Conservation (phyloP, 2,797 vertebrate genomes). For the Trichosurus vulpecula region DNA sequence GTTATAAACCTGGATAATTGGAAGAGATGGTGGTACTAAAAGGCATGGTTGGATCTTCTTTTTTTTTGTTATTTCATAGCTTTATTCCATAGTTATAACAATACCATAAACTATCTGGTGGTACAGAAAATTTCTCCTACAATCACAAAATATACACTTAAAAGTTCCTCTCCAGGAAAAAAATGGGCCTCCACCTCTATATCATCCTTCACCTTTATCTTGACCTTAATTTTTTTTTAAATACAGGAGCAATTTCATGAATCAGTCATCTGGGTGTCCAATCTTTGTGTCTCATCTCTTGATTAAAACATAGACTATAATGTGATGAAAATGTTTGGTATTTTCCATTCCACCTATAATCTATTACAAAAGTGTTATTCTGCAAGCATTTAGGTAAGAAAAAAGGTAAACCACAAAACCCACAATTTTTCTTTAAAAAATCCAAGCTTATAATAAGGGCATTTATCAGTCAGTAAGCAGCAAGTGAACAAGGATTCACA, state of each 20-base stretch:
- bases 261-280: no score
- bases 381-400: constrained; percentile 41
- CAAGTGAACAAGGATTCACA: rapidly evolving
- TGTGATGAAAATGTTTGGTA: not conserved
- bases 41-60: not conserved
- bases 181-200: not conserved
- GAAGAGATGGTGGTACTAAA: not conserved
- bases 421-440: constrained; percentile 16
- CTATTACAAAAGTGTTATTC: not conserved
- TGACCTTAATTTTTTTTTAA: no score
- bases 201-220: no score
- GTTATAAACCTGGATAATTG: not conserved
- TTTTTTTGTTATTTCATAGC: constrained; percentile 48
- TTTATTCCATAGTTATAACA: constrained; percentile 70
- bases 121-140: constrained; percentile 53
- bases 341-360: not conserved
- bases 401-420: constrained; percentile 14
- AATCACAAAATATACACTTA: no score
- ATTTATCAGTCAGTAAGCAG: no score
- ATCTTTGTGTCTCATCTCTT: no score
- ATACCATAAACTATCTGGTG: constrained; percentile 68
- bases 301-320: no score
- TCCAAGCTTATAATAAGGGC: no score
- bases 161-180: constrained; percentile 39
- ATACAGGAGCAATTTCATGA: no score